phyloP scores from a whole-genome alignment of 2,888 invertebrate genomes.

The Strigamia transsilvanica region DNA sequence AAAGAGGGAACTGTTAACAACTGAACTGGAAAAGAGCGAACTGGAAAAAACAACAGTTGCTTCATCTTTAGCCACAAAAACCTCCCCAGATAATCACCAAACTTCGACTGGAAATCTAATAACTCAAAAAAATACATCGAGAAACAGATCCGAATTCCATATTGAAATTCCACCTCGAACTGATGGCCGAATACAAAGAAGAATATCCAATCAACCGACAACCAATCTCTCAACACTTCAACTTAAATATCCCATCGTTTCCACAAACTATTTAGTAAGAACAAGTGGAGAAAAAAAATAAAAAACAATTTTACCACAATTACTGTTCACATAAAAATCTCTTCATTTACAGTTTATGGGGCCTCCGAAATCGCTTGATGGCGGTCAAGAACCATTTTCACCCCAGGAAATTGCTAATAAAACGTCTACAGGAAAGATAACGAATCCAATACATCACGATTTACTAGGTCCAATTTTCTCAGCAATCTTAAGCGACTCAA shows the following conservation, averaged over 20 bases:
- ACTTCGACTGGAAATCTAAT: no score
- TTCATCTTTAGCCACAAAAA: no score
- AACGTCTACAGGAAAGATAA: conserved; percentile 11
- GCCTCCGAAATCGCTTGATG: background rate
- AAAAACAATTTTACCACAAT: background rate
- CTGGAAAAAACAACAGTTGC: no score
- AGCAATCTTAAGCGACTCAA: background rate
- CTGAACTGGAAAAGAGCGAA: no score
- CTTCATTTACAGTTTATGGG: background rate
- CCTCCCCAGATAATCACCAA: background rate
- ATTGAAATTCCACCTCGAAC: background rate
- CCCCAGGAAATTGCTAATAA: conserved; percentile 10
- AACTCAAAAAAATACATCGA: background rate
- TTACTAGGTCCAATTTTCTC: background rate
- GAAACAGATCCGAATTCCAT: background rate
- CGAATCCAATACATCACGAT: background rate
- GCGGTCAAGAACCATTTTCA: background rate
- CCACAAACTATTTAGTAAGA: background rate
- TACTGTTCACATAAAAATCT: background rate
- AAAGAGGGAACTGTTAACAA: no score
- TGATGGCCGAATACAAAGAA: no score
- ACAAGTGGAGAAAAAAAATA: background rate
- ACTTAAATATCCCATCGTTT: background rate
- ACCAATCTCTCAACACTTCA: background rate
- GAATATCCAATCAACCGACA: background rate